These are phyloP conservation scores for Micrastur ruficollis DNA, from an alignment of 2,797 vertebrate species.

Conservation along the genomic window DNA sequence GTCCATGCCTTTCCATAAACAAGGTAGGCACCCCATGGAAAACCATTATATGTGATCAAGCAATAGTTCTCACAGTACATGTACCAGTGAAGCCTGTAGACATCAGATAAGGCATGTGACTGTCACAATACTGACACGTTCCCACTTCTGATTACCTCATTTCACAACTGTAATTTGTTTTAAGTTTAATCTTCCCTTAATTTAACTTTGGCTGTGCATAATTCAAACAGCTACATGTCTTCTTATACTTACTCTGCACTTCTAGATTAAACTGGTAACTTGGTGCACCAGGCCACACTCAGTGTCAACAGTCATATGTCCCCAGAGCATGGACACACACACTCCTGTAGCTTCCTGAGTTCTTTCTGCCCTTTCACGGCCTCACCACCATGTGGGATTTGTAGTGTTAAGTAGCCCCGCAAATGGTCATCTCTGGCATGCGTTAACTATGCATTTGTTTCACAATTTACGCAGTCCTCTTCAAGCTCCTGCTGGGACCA, in stretches of 20 bases:
- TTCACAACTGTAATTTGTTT: neutral
- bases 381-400: neutral
- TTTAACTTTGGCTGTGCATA: neutral
- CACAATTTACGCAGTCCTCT: neutral
- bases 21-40: neutral
- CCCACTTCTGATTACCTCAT: neutral
- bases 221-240: neutral
- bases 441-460: neutral
- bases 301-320: neutral
- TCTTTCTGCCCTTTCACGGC: neutral
- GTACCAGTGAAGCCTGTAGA: neutral
- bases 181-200: neutral
- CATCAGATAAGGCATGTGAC: neutral
- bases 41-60: neutral
- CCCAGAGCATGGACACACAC: rapidly evolving
- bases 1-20: neutral
- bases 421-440: neutral
- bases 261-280: neutral
- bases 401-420: neutral
- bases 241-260: neutral
- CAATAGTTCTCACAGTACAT: neutral
- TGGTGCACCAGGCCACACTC: neutral
- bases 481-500: neutral
- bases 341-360: neutral
- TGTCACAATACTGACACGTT: neutral